Base-by-base conservation (phyloP, 1,140 invertebrate species). In the Drosophila sturtevanti region DNA sequence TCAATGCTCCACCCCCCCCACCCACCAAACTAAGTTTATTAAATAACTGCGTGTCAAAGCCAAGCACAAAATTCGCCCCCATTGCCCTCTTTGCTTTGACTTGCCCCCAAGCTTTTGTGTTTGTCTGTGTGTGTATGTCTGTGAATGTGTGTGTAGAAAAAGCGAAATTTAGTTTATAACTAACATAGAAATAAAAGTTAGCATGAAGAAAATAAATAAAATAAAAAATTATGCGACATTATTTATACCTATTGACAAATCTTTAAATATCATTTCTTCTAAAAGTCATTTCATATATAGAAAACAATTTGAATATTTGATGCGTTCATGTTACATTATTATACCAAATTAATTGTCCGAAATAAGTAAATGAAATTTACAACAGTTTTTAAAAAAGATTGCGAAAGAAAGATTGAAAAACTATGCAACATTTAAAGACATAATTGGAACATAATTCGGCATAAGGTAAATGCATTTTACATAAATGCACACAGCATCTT, bases 21-120 rank as follows among this genome's bases (percentile, higher is more conserved):
- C n/a, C 24, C 52, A 10, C 74, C 61, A 59, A 78, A 70, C 66
- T 52, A 82, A 80, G 70, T 87, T 85, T 86, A 86, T 86, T 87
- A 82, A 87, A 86, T 86, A 86, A 86, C 82, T 75, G 78, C 78
- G 80, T 86, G 82, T 86, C 84, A 87, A 87, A 86, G 79, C 65
- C 41, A 48, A 48, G 41, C 41, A 48, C 41, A 48, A 48, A 21
- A 48, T 16, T 48, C 41, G 41, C 41, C 41, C 41, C 16, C 41
- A 16, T 9, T n/a, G n/a, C 12, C 38, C n/a, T 14, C 41, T 11
- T 10, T 24, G 63, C 74, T 67, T 79, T 70, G 71, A 70, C 41
- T 77, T 72, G 41, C 41, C 75, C 60, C 37, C 69, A 86, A 69
- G 44, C 27, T 31, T 31, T 31, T 31, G 27, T 31, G 4, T 64